Conservation (phyloP, 1,140 invertebrate species). For the Mercenaria mercenaria region DNA sequence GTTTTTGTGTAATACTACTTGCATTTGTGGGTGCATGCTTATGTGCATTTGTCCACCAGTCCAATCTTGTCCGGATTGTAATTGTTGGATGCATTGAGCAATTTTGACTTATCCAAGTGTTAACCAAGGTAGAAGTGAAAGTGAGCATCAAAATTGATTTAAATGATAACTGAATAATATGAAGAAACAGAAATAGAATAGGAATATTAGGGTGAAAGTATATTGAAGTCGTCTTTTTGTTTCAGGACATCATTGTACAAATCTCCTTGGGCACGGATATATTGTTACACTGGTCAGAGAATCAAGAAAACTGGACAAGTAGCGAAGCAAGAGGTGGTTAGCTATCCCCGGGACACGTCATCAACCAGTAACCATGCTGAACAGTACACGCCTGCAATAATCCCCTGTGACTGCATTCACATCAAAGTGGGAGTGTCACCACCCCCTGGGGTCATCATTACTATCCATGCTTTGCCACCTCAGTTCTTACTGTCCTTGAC, state of each 20-base stretch:
- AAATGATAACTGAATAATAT: too few species aligned
- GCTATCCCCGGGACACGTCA: slow-evolving; percentile 83
- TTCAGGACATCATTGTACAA: slow-evolving; percentile 83
- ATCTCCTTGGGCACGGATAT: slow-evolving; percentile 84
- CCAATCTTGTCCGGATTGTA: too few species aligned
- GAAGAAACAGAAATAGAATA: too few species aligned
- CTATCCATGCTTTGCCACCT: slow-evolving; percentile 83
- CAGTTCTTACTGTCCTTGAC: slow-evolving; percentile 84
- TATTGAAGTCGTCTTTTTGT: neutral
- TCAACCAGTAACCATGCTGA: slow-evolving; percentile 81
- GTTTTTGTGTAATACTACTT: too few species aligned
- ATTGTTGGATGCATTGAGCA: too few species aligned
- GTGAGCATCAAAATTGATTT: too few species aligned
- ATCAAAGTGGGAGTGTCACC: slow-evolving; percentile 82
- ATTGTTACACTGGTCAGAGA: slow-evolving; percentile 83
- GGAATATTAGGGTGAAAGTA: too few species aligned
- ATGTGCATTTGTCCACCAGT: too few species aligned
- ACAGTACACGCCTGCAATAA: slow-evolving; percentile 83
- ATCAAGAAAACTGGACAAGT: slow-evolving; percentile 84
- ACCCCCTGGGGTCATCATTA: slow-evolving; percentile 82
- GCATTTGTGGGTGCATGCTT: too few species aligned
- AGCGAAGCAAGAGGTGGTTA: slow-evolving; percentile 83
- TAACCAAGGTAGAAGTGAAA: too few species aligned
- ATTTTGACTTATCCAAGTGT: too few species aligned
- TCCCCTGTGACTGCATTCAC: slow-evolving; percentile 82